Evolutionary conservation across 2,797 vertebrate genomes (phyloP), one percentile per base, ranked within the genome.

Genomic region (Austrolebias charrua): DNA sequence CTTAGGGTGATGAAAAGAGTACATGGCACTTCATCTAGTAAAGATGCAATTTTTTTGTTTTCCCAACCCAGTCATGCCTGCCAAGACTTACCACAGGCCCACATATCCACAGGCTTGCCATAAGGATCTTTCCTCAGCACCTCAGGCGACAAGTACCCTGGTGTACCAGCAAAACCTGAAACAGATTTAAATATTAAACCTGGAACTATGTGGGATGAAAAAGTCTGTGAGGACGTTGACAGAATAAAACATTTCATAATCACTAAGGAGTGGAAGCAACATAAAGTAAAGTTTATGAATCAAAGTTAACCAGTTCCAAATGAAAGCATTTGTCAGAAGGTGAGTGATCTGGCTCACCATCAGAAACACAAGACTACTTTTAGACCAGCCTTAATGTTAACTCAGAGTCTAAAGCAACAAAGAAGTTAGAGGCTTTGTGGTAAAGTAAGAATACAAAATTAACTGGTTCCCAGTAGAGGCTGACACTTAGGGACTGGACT

Each of bases 71-170:
- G 3, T 10, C 4, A 43, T 18, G 11, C 13, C 2, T 28, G 40
- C 1, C 7, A 16, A 38, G 14, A 13, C 71, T 83, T 91, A 99
- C 97, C 97, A 42, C 96, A 98, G n/a, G 97, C 97, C 97, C 97
- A 99, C 96, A 99, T 98, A 80, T 99, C 97, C 87, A 99, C 97
- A 1, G 96, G 96, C 73, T 98, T 98, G 58, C 96, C 96, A 67
- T 99, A 99, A 8, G 96, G 96, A 80, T 99, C 96, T 90, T 99
- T 99, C 75, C 96, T 93, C 76, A 98, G 86, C 55, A 98, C 96
- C 79, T 98, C 97, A 56, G 97, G 97, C 76, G 97, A 98, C 74
- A 98, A 92, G 76, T 98, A 98, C 29, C 97, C 97, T 2, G 97
- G 97, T 46, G 97, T 98, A 54, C 97, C 96, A 15, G 96, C 96